Base-by-base conservation (phyloP, 2,888 invertebrate genomes). In the Agrochola lota region DNA sequence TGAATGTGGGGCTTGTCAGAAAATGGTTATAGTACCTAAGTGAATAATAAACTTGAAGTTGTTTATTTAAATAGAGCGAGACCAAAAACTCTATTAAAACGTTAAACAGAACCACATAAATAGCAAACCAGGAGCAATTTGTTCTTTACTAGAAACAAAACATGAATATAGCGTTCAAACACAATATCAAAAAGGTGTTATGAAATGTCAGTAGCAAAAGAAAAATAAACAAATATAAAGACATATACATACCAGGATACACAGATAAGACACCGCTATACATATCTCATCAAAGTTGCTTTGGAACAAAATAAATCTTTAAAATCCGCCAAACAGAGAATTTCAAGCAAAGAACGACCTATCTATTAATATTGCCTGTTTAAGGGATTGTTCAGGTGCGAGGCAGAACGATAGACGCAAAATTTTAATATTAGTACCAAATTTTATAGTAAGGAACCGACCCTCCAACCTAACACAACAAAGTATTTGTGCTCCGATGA, bases 1-100 rank as follows among this genome's bases (percentile, higher is more conserved):
- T 74, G 73, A 71, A 74, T 71, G 57, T 62, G 67, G 71, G 85
- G n/a, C 43, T 30, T 63, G 70, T 49, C 52, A 30, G 20, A 26
- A n/a, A 67, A 64, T 76, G 52, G 62, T 63, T 57, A 55, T 79
- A 35, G 35, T 35, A 68, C 43, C 30, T 68, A 35, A 3, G 67
- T 62, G 20, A 40, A 30, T 30, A 11, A 57, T 64, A 71, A n/a
- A 49, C 23, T 12, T 43, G n/a, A 49, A 59, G 20, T 59, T 59
- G 64, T 52, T 81, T 64, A 30, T 52, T 52, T 52, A 55, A 55
- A 55, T 55, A 55, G 55, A 55, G 55, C 55, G 11, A 5, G 55
- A 3, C n/a, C 23, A 11, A 57, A 57, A n/a, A 57, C 57, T 57
- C 5, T 12, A n/a, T 11, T n/a, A 57, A n/a, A 57, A 55, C 9